phyloP scores from a whole-genome alignment of 1,140 invertebrate genomes.

The Lasioglossum baleicum region DNA sequence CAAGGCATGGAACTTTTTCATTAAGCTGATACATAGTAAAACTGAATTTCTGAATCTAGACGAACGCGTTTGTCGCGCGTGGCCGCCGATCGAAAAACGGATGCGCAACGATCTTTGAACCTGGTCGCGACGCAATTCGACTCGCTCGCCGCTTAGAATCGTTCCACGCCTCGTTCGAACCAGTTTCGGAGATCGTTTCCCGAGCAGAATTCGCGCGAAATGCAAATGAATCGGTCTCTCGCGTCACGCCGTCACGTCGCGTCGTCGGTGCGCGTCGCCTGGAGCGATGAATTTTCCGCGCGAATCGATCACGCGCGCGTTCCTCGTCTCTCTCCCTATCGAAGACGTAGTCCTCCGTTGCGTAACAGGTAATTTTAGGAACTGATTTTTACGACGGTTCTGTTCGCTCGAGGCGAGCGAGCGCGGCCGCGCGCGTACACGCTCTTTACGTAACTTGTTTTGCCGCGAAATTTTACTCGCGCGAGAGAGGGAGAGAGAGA shows the following conservation, averaged over 20 bases:
- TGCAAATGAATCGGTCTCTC: background rate
- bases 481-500: background rate
- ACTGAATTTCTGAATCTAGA: too few relatives aligned
- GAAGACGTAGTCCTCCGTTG: constrained; percentile 22
- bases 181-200: too few relatives aligned
- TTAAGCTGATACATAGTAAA: too few relatives aligned
- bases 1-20: too few relatives aligned
- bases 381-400: constrained; percentile 19
- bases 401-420: too few relatives aligned
- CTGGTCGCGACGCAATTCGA: background rate
- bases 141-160: too few relatives aligned
- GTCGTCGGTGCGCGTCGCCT: too few relatives aligned
- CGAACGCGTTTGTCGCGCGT: too few relatives aligned
- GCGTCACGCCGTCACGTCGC: too few relatives aligned
- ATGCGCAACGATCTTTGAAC: constrained; percentile 38
- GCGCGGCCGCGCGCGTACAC: background rate
- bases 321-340: constrained; percentile 9
- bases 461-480: constrained; percentile 36
- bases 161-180: too few relatives aligned
- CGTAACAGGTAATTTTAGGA: constrained; percentile 53
- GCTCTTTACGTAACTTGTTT: constrained; percentile 42
- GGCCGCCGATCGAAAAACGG: constrained; percentile 49
- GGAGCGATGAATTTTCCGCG: constrained; percentile 16
- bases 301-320: constrained; percentile 13
- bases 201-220: background rate